Evolutionary conservation across 2,113 vertebrate genomes (phyloP).

Genomic region (Chloroceryle aenea): DNA sequence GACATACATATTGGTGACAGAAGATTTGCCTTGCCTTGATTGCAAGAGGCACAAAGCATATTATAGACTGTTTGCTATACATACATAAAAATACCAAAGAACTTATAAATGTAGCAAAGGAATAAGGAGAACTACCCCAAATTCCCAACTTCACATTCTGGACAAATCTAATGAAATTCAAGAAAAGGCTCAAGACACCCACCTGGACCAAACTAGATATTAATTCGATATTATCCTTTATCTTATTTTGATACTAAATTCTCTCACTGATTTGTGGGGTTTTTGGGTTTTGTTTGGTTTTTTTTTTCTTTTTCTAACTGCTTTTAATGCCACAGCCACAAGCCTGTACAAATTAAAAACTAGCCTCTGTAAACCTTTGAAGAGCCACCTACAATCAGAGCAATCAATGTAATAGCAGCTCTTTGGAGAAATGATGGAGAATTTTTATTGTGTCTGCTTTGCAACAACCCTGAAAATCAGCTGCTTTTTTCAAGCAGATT

Average conservation of each 20-base stretch:
- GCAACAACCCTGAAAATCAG: neutral
- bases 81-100: constrained; percentile 26
- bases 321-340: neutral
- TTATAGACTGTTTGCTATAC: neutral
- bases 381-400: neutral
- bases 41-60: neutral
- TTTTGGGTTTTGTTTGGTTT: neutral
- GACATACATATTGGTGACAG: neutral
- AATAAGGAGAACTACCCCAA: neutral
- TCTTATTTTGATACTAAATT: neutral
- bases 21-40: neutral
- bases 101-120: neutral
- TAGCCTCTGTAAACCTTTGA: neutral
- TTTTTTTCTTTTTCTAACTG: neutral
- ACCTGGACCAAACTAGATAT: neutral
- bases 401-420: neutral
- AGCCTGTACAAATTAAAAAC: neutral
- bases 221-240: neutral
- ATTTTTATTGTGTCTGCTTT: neutral
- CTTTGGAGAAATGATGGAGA: neutral
- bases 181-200: neutral
- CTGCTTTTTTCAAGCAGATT: constrained; percentile 1
- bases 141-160: neutral
- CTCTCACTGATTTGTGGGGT: too few relatives aligned
- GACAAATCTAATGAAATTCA: neutral